A percentile compares a stretch with the other conserved stretches of the same genome.
Evolutionary conservation across 2,113 vertebrate species (phyloP).

Genomic region (Nettapus auritus): DNA sequence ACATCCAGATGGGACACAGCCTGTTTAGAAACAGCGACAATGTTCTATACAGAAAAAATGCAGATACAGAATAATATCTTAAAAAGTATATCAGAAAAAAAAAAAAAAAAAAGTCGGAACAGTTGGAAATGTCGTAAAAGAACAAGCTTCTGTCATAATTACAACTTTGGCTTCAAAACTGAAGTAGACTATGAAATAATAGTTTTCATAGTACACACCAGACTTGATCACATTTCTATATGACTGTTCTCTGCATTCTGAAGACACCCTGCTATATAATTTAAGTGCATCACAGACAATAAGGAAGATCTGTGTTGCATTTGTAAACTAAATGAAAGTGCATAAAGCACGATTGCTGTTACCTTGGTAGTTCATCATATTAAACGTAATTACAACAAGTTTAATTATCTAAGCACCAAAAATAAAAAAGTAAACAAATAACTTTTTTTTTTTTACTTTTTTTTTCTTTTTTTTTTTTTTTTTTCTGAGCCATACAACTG

Average conservation of each 20-base stretch:
- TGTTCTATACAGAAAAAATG: neutral
- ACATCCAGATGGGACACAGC: neutral
- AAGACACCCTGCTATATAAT: neutral
- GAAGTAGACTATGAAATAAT: conserved; percentile 6
- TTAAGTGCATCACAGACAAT: neutral
- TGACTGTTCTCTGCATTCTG: neutral
- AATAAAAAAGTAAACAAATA: neutral
- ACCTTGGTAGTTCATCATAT: conserved; percentile 18
- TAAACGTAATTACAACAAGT: neutral
- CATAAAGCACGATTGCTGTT: neutral
- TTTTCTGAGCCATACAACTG: neutral
- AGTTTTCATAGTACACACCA: neutral
- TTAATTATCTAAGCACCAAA: neutral
- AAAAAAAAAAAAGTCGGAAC: no score
- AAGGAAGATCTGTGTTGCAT: neutral
- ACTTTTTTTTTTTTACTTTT: no score
- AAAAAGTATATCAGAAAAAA: neutral
- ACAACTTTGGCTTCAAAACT: neutral
- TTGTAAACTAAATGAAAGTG: neutral
- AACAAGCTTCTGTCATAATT: neutral
- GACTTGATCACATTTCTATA: neutral
- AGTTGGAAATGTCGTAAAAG: no score
- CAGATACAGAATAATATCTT: neutral
- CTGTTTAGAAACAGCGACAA: neutral
- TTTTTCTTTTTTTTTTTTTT: no score